Evolutionary conservation across 2,888 invertebrate genomes (phyloP).

Genomic region (Aquatica leii): DNA sequence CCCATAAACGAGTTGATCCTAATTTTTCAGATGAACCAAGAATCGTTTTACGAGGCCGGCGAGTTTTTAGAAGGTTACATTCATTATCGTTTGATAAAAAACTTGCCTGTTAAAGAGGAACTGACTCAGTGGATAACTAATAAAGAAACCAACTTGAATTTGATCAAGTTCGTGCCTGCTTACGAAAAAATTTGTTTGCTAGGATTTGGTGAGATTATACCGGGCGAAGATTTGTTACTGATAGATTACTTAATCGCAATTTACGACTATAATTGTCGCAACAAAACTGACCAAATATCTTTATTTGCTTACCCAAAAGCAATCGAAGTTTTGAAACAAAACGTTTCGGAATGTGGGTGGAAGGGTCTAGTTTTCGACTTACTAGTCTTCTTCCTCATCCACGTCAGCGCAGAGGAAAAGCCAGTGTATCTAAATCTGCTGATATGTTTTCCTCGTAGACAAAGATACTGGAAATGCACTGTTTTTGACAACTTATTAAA

Average conservation of each 20-base stretch:
- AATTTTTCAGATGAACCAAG: slow-evolving; percentile 10
- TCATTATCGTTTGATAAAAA: slow-evolving; percentile 13
- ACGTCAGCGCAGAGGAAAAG: not conserved
- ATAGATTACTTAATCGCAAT: slow-evolving; percentile 7
- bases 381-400: not conserved
- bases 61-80: slow-evolving; percentile 13
- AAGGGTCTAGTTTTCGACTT: not conserved
- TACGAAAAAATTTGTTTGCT: slow-evolving; percentile 21
- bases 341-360: not conserved
- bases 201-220: slow-evolving; percentile 11
- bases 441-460: no score
- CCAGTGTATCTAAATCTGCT: not conserved
- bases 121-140: slow-evolving; percentile 4
- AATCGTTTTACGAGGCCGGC: slow-evolving; percentile 1
- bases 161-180: slow-evolving; percentile 2
- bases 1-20: slow-evolving; percentile 15
- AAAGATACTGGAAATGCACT: not conserved
- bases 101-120: slow-evolving; percentile 13
- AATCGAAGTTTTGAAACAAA: not conserved
- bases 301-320: slow-evolving; percentile 7
- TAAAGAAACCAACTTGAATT: not conserved
- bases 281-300: slow-evolving; percentile 13
- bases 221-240: not conserved
- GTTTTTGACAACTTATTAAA: not conserved
- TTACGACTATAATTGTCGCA: slow-evolving; percentile 18